phyloP scores from a whole-genome alignment of 2,888 invertebrate genomes.

The Raillietiella orientalis region DNA sequence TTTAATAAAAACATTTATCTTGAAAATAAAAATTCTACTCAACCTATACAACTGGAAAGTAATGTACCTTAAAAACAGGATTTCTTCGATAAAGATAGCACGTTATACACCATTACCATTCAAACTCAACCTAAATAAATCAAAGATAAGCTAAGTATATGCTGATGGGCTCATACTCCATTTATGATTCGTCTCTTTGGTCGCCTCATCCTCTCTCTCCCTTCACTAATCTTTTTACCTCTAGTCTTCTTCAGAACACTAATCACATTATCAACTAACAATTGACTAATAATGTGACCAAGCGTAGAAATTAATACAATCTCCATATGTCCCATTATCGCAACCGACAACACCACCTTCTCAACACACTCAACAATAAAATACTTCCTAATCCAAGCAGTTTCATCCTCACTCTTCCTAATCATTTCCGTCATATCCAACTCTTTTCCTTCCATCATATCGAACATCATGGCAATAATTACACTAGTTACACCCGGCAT shows the following conservation, averaged over 20 bases:
- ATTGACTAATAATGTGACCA: background rate
- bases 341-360: too few species aligned
- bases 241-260: conserved; percentile 1
- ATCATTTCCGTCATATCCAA: too few species aligned
- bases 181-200: conserved; percentile 1
- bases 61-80: conserved; percentile 2
- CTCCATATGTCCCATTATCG: background rate
- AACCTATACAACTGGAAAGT: too few species aligned
- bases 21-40: too few species aligned
- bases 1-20: too few species aligned
- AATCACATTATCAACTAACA: background rate
- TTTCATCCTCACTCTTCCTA: conserved; percentile 1
- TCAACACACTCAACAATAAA: conserved; percentile 1
- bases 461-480: conserved; percentile 1
- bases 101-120: conserved; percentile 1
- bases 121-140: conserved; percentile 9
- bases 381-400: conserved; percentile 2
- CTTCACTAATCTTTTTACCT: conserved; percentile 1
- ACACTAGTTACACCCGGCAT: conserved; percentile 1
- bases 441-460: conserved; percentile 1
- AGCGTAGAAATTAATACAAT: conserved; percentile 2
- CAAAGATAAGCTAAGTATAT: conserved; percentile 14
- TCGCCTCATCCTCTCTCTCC: background rate
- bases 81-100: conserved; percentile 1
- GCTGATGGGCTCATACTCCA: conserved; percentile 2